phyloP scores from a whole-genome alignment of 2,888 invertebrate genomes.

The Brenthis daphne region DNA sequence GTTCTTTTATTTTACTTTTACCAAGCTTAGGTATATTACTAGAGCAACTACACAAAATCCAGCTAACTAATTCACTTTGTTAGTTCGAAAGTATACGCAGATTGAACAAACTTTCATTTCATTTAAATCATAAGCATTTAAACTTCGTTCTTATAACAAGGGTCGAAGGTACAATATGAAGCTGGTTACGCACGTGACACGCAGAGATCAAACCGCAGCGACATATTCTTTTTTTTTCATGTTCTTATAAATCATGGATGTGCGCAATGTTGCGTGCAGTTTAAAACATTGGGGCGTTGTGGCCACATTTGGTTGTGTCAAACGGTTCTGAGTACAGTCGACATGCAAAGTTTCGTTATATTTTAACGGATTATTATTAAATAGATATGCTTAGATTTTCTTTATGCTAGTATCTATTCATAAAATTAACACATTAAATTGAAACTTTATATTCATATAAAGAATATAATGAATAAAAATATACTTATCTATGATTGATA shows the following conservation, averaged over 20 bases:
- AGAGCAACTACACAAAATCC: no score
- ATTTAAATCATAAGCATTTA: not conserved
- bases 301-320: conserved; percentile 56
- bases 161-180: not conserved
- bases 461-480: no score
- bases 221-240: conserved; percentile 24
- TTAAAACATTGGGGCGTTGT: conserved; percentile 63
- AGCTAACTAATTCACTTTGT: no score
- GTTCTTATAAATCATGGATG: conserved; percentile 38
- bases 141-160: conserved; percentile 12
- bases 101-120: not conserved
- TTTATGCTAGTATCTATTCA: no score
- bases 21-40: no score
- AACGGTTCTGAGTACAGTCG: conserved; percentile 43
- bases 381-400: no score
- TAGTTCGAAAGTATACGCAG: not conserved
- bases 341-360: conserved; percentile 19
- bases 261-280: conserved; percentile 68
- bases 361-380: not conserved
- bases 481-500: no score
- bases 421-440: no score
- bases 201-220: conserved; percentile 29
- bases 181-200: conserved; percentile 18
- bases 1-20: no score
- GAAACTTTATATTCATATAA: no score